Base-by-base conservation (phyloP, 1,140 invertebrate species). In the Eueides isabella region DNA sequence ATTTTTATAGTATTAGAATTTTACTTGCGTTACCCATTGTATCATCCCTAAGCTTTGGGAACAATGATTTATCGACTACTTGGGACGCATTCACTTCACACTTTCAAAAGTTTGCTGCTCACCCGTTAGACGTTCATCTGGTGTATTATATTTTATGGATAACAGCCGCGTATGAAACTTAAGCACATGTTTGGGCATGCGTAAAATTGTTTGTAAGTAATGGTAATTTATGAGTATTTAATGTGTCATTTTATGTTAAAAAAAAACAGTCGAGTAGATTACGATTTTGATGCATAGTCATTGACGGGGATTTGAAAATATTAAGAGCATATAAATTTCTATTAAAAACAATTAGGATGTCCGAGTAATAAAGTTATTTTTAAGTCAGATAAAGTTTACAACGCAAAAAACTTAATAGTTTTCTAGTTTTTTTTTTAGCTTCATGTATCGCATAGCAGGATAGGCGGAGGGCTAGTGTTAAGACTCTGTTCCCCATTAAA, bases 31-130 rank as follows among this genome's bases (percentile, higher is more conserved):
- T 44, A 30, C 71, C 35, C 2, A 26, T 30, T 66, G 44, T 67
- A 72, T 31, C 30, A 48, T 83, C 82, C 81, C 78, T 77, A 74
- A 85, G 80, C 80, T 82, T 83, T 80, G 14, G 81, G 74, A 83
- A 85, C 83, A 83, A 89, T 89, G 85, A 89, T 89, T 89, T 89
- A 89, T 89, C 80, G 82, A 83, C 76, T 84, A 71, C 80, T 79
- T 74, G 84, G 84, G 85, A 81, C 76, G 78, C 84, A 86, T 86
- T 88, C 80, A 82, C 86, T 83, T 80, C 83, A 68, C 71, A 79
- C 81, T 82, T 84, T 77, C 61, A 67, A 81, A 86, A 84, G 64
- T 85, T 82, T 44, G 78, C 71, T 67, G 76, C 80, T 72, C 70
- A 76, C 66, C 61, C 67, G 69, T 67, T 70, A 23, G 48, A 82